These are phyloP conservation scores for Mercenaria mercenaria DNA, from an alignment of 1,140 invertebrate genomes.

Conservation along the genomic window DNA sequence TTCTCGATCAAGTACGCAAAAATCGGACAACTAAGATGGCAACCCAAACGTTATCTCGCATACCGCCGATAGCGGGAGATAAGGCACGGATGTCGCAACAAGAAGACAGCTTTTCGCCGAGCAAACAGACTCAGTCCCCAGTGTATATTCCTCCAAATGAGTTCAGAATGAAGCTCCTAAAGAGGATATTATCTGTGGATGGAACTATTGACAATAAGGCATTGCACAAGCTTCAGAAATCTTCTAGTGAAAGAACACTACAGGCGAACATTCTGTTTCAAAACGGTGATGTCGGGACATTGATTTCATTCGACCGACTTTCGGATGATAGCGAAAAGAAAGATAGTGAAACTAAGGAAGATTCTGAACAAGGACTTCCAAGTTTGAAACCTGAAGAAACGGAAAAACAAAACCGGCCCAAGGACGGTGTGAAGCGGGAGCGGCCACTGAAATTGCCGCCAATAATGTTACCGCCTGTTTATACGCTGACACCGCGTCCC, in stretches of 20 bases:
- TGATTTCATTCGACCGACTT: slow-evolving; percentile 54
- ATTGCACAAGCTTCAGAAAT: slow-evolving; percentile 51
- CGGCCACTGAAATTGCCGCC: slow-evolving; percentile 54
- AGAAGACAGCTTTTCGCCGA: not conserved
- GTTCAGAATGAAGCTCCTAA: slow-evolving; percentile 60
- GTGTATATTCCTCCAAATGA: slow-evolving; percentile 61
- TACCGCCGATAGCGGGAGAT: slow-evolving; percentile 12
- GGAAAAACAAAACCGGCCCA: not conserved
- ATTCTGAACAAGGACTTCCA: slow-evolving; percentile 10
- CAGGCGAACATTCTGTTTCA: slow-evolving; percentile 60
- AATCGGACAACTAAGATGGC: slow-evolving; percentile 21
- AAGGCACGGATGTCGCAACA: not conserved
- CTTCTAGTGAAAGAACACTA: slow-evolving; percentile 54
- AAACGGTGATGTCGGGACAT: slow-evolving; percentile 57
- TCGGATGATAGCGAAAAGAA: not conserved
- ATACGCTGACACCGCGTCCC: slow-evolving; percentile 49
- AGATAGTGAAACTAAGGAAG: not conserved
- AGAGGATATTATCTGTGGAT: slow-evolving; percentile 59
- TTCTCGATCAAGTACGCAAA: not conserved
- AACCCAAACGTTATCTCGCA: slow-evolving; percentile 46
- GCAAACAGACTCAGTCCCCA: slow-evolving; percentile 21
- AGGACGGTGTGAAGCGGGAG: slow-evolving; percentile 9
- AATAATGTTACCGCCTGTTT: slow-evolving; percentile 55
- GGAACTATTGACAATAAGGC: slow-evolving; percentile 61
- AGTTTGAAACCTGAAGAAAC: not conserved